Evolutionary conservation across 2,797 vertebrate species (phyloP), one percentile per base, ranked within the genome.

Genomic region (Muraenolepis orangiensis): DNA sequence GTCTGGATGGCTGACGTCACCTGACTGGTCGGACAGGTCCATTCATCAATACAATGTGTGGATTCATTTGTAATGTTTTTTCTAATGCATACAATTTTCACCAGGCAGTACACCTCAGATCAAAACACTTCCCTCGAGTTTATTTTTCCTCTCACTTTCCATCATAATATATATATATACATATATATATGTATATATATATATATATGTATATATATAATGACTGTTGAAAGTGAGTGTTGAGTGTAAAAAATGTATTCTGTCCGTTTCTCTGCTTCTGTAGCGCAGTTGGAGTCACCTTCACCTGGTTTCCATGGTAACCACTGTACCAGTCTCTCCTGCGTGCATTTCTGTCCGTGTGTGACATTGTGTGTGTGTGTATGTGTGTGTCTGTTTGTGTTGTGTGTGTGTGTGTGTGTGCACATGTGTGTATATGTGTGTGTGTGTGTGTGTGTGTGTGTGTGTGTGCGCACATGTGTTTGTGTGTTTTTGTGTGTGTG

Each of bases 61-160:
- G 18, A n/a, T 86, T 87, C 74, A 77, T 84, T n/a, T 81, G 74
- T 85, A 90, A 88, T 80, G 38, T 23, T 67, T 80, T 86, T 85
- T 84, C 4, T 80, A 81, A 79, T 82, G 81, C 78, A 75, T 69
- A 40, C 72, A 38, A 61, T 81, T 84, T 80, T 72, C 78, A 78
- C 73, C 74, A 83, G 71, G 82, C 77, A 38, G 14, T 1, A 74
- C 78, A 72, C 86, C 81, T 87, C 84, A 84, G 42, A 87, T 86
- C 76, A 76, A 81, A 87, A 82, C 77, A 78, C 76, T 79, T 79
- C 46, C 66, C 13, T 72, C 78, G 57, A 70, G 6, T 51, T 40
- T 28, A 72, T 46, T 30, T 73, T 70, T 10, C 32, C 42, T 75
- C 76, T 75, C 6, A 0, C 18, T 75, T 72, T 74, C 76, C 12